Evolutionary conservation across 2,797 vertebrate genomes (phyloP), one percentile per base, ranked within the genome.

Genomic region (Crotalus adamanteus): DNA sequence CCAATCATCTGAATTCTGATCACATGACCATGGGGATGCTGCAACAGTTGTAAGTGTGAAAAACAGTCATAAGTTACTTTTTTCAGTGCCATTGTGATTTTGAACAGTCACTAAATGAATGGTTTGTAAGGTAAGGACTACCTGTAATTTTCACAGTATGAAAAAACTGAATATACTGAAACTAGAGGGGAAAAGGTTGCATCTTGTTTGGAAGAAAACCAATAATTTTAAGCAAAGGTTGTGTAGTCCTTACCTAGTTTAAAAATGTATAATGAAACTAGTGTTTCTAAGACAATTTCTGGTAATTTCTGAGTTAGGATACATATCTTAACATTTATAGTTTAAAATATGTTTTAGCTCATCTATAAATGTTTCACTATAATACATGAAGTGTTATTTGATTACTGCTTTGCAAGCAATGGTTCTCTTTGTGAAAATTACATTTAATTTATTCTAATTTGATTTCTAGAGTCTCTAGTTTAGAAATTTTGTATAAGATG

Each of bases 401-500:
- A 47, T 89, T 91, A 91, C 0, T 22, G 73, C 61, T 89, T 69
- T 94, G 91, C 95, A 96, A 94, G 60, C 85, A 90, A 6, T 89
- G 85, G 22, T 37, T 87, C 0, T 87, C 91, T 93, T 94, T 93
- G 53, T 93, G 93, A 87, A 61, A 94, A 94, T 87, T 94, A 0
- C 83, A 86, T 95, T 95, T 94, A 89, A 90, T 90, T 94, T 93
- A 60, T 53, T 94, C 0, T 0, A 90, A 18, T 83, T 93, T 86
- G 63, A 93, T 60, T 63, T 93, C 37, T 78, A 26, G 25, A 61
- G 92, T 92, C 51, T 94, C 25, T 87, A 63, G 91, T 42, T 56
- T 93, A 51, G 87, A 92, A 86, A 95, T 94, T 42, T 94, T 95
- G 65, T 20, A 94, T 91, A 92, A 95, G 93, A 31, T 90, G 90